These are phyloP conservation scores for Fissipunctia ypsillon DNA, from an alignment of 2,888 invertebrate genomes.

Conservation along the genomic window DNA sequence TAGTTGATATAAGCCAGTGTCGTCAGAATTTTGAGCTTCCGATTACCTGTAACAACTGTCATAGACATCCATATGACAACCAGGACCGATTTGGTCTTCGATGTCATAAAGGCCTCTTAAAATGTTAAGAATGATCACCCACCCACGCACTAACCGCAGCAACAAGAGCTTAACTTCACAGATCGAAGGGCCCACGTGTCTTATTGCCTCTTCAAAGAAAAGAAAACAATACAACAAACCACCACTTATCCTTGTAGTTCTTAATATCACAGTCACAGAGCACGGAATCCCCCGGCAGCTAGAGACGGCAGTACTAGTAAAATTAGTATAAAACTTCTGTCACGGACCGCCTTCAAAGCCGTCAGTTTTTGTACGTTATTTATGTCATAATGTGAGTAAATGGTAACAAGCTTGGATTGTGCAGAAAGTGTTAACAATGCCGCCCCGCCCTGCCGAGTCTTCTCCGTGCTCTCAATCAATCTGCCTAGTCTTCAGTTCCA, in stretches of 20 bases:
- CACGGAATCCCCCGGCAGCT: neutral
- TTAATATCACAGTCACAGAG: conserved; percentile 9
- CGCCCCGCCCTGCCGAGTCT: too few relatives aligned
- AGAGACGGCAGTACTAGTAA: neutral
- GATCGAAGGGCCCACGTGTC: neutral
- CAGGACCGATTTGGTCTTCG: neutral
- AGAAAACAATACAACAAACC: neutral
- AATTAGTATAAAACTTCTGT: neutral
- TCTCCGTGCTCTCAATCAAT: too few relatives aligned
- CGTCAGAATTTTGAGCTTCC: neutral
- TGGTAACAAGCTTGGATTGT: too few relatives aligned
- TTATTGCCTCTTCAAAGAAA: conserved; percentile 1
- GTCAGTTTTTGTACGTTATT: neutral
- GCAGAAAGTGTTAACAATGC: neutral
- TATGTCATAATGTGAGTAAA: neutral
- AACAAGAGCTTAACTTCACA: neutral
- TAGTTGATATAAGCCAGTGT: too few relatives aligned
- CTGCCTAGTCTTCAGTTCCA: too few relatives aligned
- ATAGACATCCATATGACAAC: too few relatives aligned
- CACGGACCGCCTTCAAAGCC: neutral
- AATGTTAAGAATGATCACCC: neutral
- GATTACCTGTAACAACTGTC: too few relatives aligned
- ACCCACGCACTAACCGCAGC: neutral
- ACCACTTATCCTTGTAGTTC: neutral
- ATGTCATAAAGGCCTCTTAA: neutral